Base-by-base conservation (phyloP, 2,888 invertebrate genomes). In the Lithophane ornitopus region DNA sequence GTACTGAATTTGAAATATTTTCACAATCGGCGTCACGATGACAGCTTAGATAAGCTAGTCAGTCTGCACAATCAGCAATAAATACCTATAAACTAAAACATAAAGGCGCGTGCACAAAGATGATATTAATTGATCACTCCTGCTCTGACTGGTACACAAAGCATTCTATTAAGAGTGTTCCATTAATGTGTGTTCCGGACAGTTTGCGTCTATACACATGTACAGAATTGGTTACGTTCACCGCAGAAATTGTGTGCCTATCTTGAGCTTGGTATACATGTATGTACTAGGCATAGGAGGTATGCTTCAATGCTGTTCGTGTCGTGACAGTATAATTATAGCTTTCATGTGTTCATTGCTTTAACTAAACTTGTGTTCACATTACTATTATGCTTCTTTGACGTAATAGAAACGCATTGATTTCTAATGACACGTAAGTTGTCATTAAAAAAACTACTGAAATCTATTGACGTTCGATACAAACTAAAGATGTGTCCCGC, bases 61-160 rank as follows among this genome's bases (percentile, higher is more conserved):
- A 6, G 28, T 19, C 7, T 16, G 14, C 7, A 34, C 19, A 26
- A 58, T 19, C 34, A 66, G 11, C 28, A 46, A 26, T 11, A 66
- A 41, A 65, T 26, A 70, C 26, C 19, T 22, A 66, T 14, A 12
- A 22, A 66, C 34, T 63, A 44, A 71, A 70, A 70, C n/a, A 71
- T 52, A 63, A 63, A 19, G 62, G 28, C 14, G 28, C 7, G 61
- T 63, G 61, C 80, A 84, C 70, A 73, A 74, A 73, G 74, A 74
- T 70, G 73, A 49, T 88, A 84, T 88, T 84, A 88, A 84, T 88
- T 81, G 79, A 86, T 78, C 81, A 62, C 61, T 78, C 68, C 12
- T 70, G 52, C 34, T 70, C 39, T 71, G 71, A 77, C 71, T 76
- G 68, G 56, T 69, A 70, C 74, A 87, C 82, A 85, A 86, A 86